These are phyloP conservation scores for Notodonta dromedarius DNA, from an alignment of 2,888 invertebrate species.

Conservation along the genomic window DNA sequence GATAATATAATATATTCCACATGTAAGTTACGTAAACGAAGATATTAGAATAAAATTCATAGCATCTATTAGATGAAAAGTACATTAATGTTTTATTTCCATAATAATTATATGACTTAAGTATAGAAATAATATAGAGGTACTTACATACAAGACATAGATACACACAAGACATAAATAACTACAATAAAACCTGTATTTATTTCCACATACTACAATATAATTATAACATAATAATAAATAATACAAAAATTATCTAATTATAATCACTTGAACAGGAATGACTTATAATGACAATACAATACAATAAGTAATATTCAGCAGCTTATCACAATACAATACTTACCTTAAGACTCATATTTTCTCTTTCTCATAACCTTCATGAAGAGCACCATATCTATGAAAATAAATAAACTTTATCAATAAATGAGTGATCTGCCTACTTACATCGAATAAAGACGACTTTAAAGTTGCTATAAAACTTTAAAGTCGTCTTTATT, in stretches of 20 bases:
- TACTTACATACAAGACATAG: not conserved
- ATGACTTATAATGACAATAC: conserved; percentile 13
- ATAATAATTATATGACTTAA: not conserved
- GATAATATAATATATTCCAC: conserved; percentile 12
- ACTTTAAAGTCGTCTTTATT: too few species aligned
- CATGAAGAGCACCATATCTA: conserved; percentile 97
- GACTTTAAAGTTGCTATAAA: too few species aligned
- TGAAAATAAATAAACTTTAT: not conserved
- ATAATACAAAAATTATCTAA: not conserved
- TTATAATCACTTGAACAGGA: conserved; percentile 5
- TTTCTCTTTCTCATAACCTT: conserved; percentile 92
- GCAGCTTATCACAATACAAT: conserved; percentile 25
- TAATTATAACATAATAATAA: not conserved
- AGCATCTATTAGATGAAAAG: conserved; percentile 16
- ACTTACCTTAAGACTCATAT: conserved; percentile 56
- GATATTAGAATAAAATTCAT: conserved; percentile 27
- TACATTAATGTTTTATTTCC: conserved; percentile 27
- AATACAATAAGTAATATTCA: conserved; percentile 14
- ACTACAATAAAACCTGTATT: not conserved
- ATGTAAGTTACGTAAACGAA: conserved; percentile 15
- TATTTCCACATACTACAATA: not conserved
- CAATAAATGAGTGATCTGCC: too few species aligned
- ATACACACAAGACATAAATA: not conserved
- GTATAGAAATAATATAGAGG: too few species aligned
- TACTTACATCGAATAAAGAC: too few species aligned